Percentiles rank a stretch among this genome's conserved stretches.
These are phyloP conservation scores for Accipiter cooperii DNA, from an alignment of 2,113 vertebrate species.

Conservation along the genomic window DNA sequence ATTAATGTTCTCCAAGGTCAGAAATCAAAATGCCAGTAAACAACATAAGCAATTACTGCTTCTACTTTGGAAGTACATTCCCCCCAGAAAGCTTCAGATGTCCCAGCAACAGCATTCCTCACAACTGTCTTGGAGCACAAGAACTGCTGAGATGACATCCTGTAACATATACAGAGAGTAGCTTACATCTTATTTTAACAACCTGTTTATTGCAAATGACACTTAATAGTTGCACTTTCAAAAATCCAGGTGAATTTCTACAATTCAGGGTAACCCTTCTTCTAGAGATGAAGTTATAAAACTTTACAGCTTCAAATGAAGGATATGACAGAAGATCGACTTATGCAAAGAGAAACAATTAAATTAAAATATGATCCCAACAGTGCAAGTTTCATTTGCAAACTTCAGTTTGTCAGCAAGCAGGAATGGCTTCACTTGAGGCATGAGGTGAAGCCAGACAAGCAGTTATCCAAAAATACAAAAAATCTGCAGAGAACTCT, in stretches of 20 bases:
- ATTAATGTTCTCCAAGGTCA: background rate
- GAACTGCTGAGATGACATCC: background rate
- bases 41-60: background rate
- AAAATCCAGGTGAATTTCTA: background rate
- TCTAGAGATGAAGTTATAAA: background rate
- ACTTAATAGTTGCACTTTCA: background rate
- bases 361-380: background rate
- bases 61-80: background rate
- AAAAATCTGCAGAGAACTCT: background rate
- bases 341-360: background rate
- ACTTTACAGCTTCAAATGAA: background rate
- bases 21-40: background rate
- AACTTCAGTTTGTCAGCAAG: background rate
- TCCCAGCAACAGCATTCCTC: background rate
- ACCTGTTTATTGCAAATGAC: background rate
- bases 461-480: background rate
- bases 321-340: background rate
- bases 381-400: background rate
- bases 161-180: background rate
- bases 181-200: background rate
- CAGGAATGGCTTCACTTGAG: background rate
- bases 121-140: background rate
- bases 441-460: background rate
- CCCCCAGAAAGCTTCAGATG: background rate
- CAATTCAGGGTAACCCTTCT: background rate